Percentiles rank a stretch among this genome's conserved stretches.
Conservation (phyloP, 2,797 vertebrate genomes). For the Prionace glauca region DNA sequence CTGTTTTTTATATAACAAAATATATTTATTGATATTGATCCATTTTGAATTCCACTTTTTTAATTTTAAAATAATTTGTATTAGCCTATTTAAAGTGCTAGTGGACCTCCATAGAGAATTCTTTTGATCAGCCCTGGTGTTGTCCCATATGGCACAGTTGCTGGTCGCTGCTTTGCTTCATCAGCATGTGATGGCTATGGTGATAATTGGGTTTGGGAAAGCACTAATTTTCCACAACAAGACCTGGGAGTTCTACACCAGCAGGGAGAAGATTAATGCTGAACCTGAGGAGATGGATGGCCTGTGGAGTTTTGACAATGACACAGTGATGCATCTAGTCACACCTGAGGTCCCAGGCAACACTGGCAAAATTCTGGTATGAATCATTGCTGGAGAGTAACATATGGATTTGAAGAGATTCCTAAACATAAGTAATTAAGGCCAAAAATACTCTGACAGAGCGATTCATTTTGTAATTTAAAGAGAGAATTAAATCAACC, state of each 20-base stretch:
- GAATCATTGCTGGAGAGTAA: neutral
- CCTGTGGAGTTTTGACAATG: neutral
- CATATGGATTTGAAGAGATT: constrained; percentile 11
- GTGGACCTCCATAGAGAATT: neutral
- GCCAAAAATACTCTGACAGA: neutral
- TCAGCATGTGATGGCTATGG: neutral
- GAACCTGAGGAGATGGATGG: constrained; percentile 9
- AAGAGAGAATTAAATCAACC: neutral
- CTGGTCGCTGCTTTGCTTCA: neutral
- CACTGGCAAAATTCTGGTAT: neutral
- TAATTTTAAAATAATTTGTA: neutral
- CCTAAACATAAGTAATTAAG: neutral
- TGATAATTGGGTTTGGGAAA: neutral
- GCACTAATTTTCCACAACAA: neutral
- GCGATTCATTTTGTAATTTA: neutral
- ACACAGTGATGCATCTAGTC: neutral
- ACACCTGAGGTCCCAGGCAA: neutral
- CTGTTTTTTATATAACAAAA: neutral
- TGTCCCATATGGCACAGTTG: neutral
- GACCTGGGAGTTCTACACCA: neutral
- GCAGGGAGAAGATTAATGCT: neutral
- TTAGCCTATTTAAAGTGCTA: neutral
- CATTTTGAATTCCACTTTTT: neutral
- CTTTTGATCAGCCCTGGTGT: neutral
- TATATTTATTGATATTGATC: neutral